phyloP scores from a whole-genome alignment of 2,888 invertebrate species.

The Cyaniris semiargus region DNA sequence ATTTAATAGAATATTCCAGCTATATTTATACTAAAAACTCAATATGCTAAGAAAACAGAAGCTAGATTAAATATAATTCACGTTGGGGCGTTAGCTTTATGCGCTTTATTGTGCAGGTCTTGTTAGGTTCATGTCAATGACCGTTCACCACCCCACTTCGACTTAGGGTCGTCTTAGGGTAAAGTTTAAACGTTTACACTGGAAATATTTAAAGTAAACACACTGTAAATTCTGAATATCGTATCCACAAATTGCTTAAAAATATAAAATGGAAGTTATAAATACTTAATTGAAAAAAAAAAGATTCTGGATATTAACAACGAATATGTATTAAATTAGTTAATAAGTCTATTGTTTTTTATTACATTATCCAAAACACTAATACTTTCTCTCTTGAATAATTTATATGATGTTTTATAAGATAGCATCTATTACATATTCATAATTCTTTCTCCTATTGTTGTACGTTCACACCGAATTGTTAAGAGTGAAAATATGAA shows the following conservation, averaged over 20 bases:
- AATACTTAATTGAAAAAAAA: background rate
- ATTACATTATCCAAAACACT: background rate
- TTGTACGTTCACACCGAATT: background rate
- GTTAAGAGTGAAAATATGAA: background rate
- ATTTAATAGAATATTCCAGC: constrained; percentile 3
- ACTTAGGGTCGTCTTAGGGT: constrained; percentile 19
- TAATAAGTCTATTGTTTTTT: too few relatives aligned
- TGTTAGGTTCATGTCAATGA: constrained; percentile 21
- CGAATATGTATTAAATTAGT: too few relatives aligned
- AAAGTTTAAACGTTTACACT: background rate
- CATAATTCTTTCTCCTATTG: background rate
- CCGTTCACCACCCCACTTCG: constrained; percentile 22
- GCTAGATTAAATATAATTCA: constrained; percentile 5
- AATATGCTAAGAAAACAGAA: background rate
- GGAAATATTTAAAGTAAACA: background rate
- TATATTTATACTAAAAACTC: background rate
- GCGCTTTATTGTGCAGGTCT: background rate
- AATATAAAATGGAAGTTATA: background rate
- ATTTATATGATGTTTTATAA: background rate
- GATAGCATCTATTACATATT: background rate
- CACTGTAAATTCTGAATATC: background rate
- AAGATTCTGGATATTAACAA: too few relatives aligned
- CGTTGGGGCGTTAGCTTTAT: background rate
- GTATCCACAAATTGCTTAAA: background rate
- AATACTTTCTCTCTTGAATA: background rate